phyloP scores from a whole-genome alignment of 2,888 invertebrate genomes.

The Scelioninae gen. 2 region DNA sequence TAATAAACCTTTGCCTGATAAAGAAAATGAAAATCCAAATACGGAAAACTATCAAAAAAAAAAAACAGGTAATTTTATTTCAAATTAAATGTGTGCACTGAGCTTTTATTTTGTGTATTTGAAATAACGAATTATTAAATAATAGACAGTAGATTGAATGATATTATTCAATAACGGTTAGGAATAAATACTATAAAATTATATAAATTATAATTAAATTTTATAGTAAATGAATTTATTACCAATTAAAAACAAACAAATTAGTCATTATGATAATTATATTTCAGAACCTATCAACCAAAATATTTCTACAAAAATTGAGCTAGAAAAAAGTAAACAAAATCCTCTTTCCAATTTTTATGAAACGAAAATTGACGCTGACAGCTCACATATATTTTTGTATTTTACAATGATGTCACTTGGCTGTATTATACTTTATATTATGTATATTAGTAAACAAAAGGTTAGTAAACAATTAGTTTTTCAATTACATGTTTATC shows the following conservation, averaged over 20 bases:
- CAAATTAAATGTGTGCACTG: too few species aligned
- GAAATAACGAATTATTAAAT: too few species aligned
- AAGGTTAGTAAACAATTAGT: constrained; percentile 74
- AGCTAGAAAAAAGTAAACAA: constrained; percentile 20
- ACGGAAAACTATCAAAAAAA: background rate
- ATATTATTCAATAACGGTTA: too few species aligned
- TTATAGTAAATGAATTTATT: too few species aligned
- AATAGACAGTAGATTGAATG: too few species aligned
- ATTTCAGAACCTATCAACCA: constrained; percentile 21
- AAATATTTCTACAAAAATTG: constrained; percentile 2
- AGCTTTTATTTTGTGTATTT: too few species aligned
- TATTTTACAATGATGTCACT: constrained; percentile 81
- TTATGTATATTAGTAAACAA: constrained; percentile 81
- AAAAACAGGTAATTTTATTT: constrained; percentile 8
- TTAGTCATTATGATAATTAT: background rate
- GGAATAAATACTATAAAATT: too few species aligned
- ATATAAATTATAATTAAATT: too few species aligned
- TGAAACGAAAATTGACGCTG: constrained; percentile 66
- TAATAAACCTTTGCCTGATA: background rate
- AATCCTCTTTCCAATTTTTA: constrained; percentile 1
- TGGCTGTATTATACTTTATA: constrained; percentile 79
- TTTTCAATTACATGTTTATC: background rate
- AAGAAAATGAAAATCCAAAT: background rate
- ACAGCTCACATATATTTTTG: constrained; percentile 79
- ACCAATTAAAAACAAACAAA: too few species aligned